phyloP scores from a whole-genome alignment of 2,113 vertebrate genomes.

The Petroica traversi region DNA sequence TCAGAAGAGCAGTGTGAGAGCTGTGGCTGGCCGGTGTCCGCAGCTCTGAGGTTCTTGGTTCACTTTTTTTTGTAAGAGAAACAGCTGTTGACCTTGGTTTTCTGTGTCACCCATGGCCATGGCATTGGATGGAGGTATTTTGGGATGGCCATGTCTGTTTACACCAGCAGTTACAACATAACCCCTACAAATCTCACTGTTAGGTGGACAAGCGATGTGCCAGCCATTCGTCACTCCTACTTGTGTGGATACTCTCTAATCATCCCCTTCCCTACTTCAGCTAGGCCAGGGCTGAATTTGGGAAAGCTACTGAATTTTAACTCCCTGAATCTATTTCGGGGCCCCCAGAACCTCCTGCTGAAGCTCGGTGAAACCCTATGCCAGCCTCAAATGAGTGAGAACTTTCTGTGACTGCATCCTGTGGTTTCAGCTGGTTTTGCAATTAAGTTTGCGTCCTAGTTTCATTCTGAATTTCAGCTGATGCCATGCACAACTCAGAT shows the following conservation, averaged over 20 bases:
- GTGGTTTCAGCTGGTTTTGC: slow-evolving; percentile 64
- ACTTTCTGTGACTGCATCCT: slow-evolving; percentile 44
- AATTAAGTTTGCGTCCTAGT: slow-evolving; percentile 62
- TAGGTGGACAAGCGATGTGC: background rate
- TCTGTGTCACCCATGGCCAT: background rate
- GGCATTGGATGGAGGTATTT: background rate
- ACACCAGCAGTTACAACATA: background rate
- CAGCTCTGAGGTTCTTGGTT: background rate
- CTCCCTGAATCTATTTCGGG: background rate
- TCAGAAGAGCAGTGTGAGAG: background rate
- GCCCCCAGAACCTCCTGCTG: background rate
- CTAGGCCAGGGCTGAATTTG: background rate
- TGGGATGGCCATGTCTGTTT: background rate
- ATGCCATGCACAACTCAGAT: slow-evolving; percentile 34
- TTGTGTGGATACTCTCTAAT: background rate
- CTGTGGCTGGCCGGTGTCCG: background rate
- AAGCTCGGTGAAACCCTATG: slow-evolving; percentile 48
- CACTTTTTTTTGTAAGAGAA: background rate
- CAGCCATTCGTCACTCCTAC: background rate
- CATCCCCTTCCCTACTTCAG: background rate
- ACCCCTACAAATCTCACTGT: background rate
- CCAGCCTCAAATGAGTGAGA: slow-evolving; percentile 25
- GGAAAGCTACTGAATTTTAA: background rate
- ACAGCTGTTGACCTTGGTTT: background rate
- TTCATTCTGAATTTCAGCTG: slow-evolving; percentile 47